These are phyloP conservation scores for Pseudorhiza aurosa DNA, from an alignment of 30 jellyfish, hydroid and myxozoan genomes.

Conservation along the genomic window DNA sequence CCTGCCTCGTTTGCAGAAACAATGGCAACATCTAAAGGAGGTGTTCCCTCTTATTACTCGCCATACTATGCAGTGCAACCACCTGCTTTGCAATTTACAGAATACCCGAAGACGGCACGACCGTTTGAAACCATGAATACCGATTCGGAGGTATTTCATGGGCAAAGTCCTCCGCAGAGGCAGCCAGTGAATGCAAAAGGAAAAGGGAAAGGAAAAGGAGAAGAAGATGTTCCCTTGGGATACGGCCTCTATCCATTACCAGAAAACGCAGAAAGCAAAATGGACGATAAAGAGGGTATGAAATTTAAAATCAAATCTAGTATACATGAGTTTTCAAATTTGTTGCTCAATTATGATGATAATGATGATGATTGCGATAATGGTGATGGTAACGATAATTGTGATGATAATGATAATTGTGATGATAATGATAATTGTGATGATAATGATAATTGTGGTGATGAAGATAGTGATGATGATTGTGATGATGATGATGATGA, in stretches of 20 bases:
- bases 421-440: background rate
- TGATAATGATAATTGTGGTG: background rate
- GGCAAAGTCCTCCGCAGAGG: conserved; percentile 4
- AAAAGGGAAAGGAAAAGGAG: conserved; percentile 25
- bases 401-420: too few species aligned
- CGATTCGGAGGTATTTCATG: conserved; percentile 41
- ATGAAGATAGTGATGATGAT: background rate
- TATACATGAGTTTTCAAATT: too few species aligned
- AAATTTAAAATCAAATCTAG: background rate
- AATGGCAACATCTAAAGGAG: conserved; percentile 41
- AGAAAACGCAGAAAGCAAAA: conserved; percentile 58
- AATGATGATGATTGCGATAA: too few species aligned
- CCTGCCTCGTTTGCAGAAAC: conserved; percentile 54
- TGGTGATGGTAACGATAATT: too few species aligned
- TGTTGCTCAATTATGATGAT: too few species aligned
- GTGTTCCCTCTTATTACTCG: conserved; percentile 19
- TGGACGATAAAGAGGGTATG: conserved; percentile 37
- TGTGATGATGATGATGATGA: background rate
- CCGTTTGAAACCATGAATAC: conserved; percentile 68
- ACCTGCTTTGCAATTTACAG: background rate
- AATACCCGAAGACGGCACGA: conserved; percentile 20
- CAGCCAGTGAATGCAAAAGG: background rate
- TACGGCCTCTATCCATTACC: conserved; percentile 71
- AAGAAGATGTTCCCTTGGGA: conserved; percentile 55
- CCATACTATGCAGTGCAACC: conserved; percentile 26